Evolutionary conservation across 2,797 vertebrate species (phyloP), one percentile per base, ranked within the genome.

Genomic region (Prionace glauca): DNA sequence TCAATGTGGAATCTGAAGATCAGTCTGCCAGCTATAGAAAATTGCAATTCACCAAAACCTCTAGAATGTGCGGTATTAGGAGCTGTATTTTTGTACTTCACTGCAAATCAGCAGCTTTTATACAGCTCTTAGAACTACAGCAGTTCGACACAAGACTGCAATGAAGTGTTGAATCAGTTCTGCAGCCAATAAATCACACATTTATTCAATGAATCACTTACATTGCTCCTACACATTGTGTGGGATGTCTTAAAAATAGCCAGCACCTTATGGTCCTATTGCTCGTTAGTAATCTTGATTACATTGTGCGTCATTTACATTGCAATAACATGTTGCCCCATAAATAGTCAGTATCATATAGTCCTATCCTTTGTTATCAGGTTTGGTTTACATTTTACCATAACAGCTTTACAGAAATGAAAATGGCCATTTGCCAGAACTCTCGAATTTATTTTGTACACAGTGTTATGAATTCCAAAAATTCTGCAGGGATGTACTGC

Each of bases 161-260:
- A 1, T 95, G 41, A 95, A 95, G 18, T 56, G 41, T 95, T 74
- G 71, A 95, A 50, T 77, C 69, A 60, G 16, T 77, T 20, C 69
- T 45, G 41, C 41, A 72, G 92, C 65, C 69, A 94, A 71, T 94
- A 72, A 71, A 94, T 72, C 41, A 94, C 41, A 50, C 29, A 95
- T 32, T 95, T 77, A 77, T 95, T 77, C 41, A 95, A 72, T 77
- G 93, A 95, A 95, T 95, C 93, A 95, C 45, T 92, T 77, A 10
- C 45, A 77, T 95, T 77, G 67, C 93, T 95, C 71, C 90, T 67
- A 92, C 90, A 92, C 90, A 92, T 92, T 92, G 90, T 67, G 90
- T 92, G 90, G 90, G 90, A 92, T 69, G 90, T 92, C 20, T 65
- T 92, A 67, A 92, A 92, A 92, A 92, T 69, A 92, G 90, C 62